These are phyloP conservation scores for Trogon melanurus DNA, from an alignment of 2,113 vertebrate genomes.

Conservation along the genomic window DNA sequence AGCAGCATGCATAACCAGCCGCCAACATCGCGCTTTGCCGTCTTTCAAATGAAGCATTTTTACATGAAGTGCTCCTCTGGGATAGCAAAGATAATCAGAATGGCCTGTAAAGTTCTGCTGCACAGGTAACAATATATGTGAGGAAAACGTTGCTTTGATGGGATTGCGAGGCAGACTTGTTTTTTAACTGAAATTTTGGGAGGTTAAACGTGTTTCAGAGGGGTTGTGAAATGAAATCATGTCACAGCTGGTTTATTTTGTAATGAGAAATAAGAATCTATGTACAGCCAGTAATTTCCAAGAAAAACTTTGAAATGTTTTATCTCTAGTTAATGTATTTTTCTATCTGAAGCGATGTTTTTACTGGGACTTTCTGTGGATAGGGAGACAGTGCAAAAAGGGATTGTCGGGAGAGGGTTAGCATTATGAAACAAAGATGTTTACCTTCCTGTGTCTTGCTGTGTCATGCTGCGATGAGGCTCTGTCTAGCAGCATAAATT, in stretches of 20 bases:
- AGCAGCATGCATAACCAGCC: slow-evolving; percentile 77
- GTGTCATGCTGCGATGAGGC: slow-evolving; percentile 65
- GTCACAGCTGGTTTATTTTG: background rate
- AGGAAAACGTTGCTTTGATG: background rate
- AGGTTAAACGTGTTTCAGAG: background rate
- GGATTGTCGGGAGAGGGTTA: background rate
- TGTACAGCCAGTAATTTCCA: background rate
- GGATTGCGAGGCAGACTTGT: background rate
- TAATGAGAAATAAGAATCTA: background rate
- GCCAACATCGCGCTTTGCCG: slow-evolving; percentile 42
- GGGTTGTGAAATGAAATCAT: background rate
- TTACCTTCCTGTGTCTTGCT: slow-evolving; percentile 61
- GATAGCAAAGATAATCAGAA: slow-evolving; percentile 80
- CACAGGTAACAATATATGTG: slow-evolving; percentile 82
- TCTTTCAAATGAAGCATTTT: slow-evolving; percentile 71
- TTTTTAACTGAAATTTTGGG: background rate
- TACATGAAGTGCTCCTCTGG: slow-evolving; percentile 78
- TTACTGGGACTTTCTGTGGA: background rate
- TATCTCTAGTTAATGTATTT: background rate
- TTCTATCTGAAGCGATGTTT: background rate
- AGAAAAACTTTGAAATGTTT: background rate
- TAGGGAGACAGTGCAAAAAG: background rate
- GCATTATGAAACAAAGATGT: slow-evolving; percentile 39
- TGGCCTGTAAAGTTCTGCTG: slow-evolving; percentile 89
- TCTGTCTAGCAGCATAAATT: background rate